Evolutionary conservation across 2,888 invertebrate genomes (phyloP).

Genomic region (Uloborus plumipes): DNA sequence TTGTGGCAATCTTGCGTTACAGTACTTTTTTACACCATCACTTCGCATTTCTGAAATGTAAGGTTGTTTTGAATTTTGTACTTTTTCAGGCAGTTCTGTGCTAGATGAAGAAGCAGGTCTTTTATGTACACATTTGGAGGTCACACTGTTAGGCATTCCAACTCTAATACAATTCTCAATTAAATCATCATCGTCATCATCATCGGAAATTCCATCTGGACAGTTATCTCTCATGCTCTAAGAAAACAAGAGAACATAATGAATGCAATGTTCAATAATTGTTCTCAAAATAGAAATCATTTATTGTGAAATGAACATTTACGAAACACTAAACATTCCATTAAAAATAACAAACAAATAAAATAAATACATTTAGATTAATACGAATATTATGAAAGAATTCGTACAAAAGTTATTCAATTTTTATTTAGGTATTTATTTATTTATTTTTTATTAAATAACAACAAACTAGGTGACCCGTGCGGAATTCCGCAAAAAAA

Average conservation of each 20-base stretch:
- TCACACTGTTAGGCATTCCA: conserved; percentile 76
- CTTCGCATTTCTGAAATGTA: neutral
- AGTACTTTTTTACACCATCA: neutral
- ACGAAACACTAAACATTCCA: no score
- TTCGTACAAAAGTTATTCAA: no score
- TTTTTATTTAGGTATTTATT: no score
- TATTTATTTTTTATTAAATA: no score
- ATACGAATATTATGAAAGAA: no score
- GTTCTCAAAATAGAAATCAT: neutral
- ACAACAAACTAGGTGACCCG: no score
- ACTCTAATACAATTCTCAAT: conserved; percentile 81
- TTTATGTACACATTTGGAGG: neutral
- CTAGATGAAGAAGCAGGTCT: neutral
- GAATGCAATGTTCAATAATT: neutral
- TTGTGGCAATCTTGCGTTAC: neutral
- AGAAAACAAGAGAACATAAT: neutral
- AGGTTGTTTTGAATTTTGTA: neutral
- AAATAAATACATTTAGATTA: no score
- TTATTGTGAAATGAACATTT: neutral
- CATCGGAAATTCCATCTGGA: conserved; percentile 53
- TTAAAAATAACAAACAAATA: no score
- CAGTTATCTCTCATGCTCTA: conserved; percentile 34
- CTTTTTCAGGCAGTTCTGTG: neutral
- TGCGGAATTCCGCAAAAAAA: no score
- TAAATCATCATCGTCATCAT: conserved; percentile 72